Base-by-base conservation (phyloP, 2,888 invertebrate species). In the Trissonchulus latispiculum region DNA sequence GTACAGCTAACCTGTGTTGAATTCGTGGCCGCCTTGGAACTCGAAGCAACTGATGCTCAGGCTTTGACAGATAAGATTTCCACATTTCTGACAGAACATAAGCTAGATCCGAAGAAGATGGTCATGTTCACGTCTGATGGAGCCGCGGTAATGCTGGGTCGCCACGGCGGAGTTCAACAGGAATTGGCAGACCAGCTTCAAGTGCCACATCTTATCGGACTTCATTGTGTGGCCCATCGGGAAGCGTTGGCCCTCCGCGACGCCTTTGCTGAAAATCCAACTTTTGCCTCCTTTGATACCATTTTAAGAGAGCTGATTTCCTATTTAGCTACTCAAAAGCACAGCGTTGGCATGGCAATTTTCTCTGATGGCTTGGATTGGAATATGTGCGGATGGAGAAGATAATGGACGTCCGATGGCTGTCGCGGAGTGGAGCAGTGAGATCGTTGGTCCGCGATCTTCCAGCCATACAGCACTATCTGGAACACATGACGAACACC, bases 121-220 rank as follows among this genome's bases (percentile, higher is more conserved):
- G 64, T 64, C 8, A 64, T 64, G 64, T 64, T 64, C 33, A 64
- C 64, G 29, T 64, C 64, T 64, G 64, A 64, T 64, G 64, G 33
- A 8, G 64, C 64, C 28, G 64, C 64, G 18, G 64, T 64, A 8
- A 64, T 64, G 64, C 29, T 33, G 8, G 64, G 64, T 28, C 33
- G 64, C 28, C 8, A 3, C 8, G 33, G 31, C 15, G 64, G 64
- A 15, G 64, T 64, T n/a, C 28, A 33, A 3, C 8, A 64, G 28
- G 15, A 64, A 64, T 29, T 64, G 8, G 8, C 8, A 29, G 8
- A 64, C 8, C 8, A 3, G 33, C 28, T 64, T 64, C 15, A 64
- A 31, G 64, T 29, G 28, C 8, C 8, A 3, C 64, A 33, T 64
- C 29, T 64, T 33, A 15, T 64, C 8, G 8, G 8, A 64, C 28